phyloP scores from a whole-genome alignment of 37 sponge, comb jelly and placozoan species.

The Mnemiopsis leidyi region DNA sequence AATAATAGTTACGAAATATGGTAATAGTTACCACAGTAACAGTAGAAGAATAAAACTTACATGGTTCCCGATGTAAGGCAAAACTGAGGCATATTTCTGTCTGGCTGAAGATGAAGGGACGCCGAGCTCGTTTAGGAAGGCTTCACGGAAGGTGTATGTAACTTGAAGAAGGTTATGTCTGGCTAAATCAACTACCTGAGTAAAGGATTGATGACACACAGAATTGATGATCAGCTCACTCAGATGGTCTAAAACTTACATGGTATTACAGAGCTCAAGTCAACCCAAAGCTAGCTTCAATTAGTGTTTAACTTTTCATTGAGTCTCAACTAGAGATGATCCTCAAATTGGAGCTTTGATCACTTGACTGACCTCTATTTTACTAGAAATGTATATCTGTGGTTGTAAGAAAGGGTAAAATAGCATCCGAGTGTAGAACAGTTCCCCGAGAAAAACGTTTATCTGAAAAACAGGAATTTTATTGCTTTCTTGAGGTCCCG shows the following conservation, averaged over 20 bases:
- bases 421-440: conserved; percentile 55
- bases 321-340: too few relatives aligned
- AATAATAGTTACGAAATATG: too few relatives aligned
- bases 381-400: conserved; percentile 12
- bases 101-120: conserved; percentile 7
- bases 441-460: conserved; percentile 48
- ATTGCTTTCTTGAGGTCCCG: too few relatives aligned
- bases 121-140: conserved; percentile 43
- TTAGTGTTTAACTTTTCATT: too few relatives aligned
- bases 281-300: too few relatives aligned
- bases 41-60: too few relatives aligned
- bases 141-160: conserved; percentile 38
- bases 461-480: conserved; percentile 54
- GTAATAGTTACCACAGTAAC: too few relatives aligned
- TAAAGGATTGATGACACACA: too few relatives aligned
- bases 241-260: too few relatives aligned
- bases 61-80: conserved; percentile 53
- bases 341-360: too few relatives aligned
- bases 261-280: too few relatives aligned
- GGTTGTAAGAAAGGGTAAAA: conserved; percentile 58
- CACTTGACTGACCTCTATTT: conserved; percentile 9
- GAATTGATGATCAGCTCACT: too few relatives aligned
- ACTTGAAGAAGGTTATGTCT: conserved; percentile 19
- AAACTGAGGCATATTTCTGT: conserved; percentile 34
- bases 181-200: conserved; percentile 35